These are phyloP conservation scores for Paralinhomoeus sp. DNA, from an alignment of 2,888 invertebrate species.

Conservation along the genomic window DNA sequence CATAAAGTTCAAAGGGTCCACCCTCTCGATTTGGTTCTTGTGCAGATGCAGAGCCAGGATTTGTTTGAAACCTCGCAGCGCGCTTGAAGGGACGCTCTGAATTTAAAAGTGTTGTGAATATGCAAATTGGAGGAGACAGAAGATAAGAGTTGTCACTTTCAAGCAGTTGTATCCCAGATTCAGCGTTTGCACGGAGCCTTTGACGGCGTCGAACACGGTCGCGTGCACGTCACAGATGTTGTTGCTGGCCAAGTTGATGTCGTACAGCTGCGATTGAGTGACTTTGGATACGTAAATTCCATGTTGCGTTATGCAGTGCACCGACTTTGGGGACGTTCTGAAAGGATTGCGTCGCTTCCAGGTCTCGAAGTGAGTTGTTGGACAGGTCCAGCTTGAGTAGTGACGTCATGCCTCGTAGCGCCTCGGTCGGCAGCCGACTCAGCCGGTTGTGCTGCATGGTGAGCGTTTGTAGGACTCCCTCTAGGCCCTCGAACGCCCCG, in stretches of 20 bases:
- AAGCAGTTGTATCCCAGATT: slow-evolving; percentile 22
- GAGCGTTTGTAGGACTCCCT: slow-evolving; percentile 17
- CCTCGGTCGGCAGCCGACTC: slow-evolving; percentile 9
- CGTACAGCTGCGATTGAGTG: neutral
- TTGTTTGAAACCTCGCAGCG: slow-evolving; percentile 23
- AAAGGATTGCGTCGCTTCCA: slow-evolving; percentile 12
- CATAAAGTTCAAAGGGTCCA: slow-evolving; percentile 20
- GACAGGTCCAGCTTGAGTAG: slow-evolving; percentile 18
- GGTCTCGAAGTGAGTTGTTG: slow-evolving; percentile 18
- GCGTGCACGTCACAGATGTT: slow-evolving; percentile 18
- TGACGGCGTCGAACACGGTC: slow-evolving; percentile 18
- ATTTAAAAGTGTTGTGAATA: neutral
- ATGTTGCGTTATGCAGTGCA: too few relatives aligned
- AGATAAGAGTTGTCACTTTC: slow-evolving; percentile 8
- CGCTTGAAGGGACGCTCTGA: slow-evolving; percentile 7
- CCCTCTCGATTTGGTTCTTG: slow-evolving; percentile 14
- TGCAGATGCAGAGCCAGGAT: slow-evolving; percentile 22
- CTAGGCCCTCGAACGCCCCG: slow-evolving; percentile 19
- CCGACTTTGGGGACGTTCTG: slow-evolving; percentile 17
- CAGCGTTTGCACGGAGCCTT: slow-evolving; percentile 19
- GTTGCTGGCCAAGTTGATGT: slow-evolving; percentile 16
- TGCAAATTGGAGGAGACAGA: neutral
- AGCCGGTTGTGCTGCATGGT: slow-evolving; percentile 5
- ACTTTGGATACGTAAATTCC: too few relatives aligned
- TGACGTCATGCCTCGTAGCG: slow-evolving; percentile 12